These are phyloP conservation scores for Heterotis niloticus DNA, from an alignment of 2,113 vertebrate species.

Conservation along the genomic window DNA sequence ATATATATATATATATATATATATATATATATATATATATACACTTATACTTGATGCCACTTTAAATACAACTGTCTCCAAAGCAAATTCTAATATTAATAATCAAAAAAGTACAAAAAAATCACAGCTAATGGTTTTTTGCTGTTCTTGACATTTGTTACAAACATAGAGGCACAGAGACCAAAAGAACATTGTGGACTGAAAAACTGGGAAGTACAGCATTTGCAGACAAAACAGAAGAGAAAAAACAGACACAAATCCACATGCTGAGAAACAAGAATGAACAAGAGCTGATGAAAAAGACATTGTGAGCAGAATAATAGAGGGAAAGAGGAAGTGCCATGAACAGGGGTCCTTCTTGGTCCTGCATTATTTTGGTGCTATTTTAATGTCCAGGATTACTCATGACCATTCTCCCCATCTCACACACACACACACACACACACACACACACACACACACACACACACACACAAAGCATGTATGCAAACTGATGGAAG, in stretches of 20 bases:
- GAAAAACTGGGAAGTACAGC: neutral
- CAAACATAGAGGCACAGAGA: neutral
- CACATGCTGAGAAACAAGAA: neutral
- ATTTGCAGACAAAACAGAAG: too few species aligned
- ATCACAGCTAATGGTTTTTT: too few species aligned
- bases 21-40: too few species aligned
- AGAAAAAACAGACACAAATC: neutral
- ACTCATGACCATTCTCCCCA: slow-evolving; percentile 12
- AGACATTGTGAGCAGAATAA: neutral
- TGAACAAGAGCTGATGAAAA: neutral
- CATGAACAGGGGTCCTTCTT: neutral
- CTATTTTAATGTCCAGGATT: neutral
- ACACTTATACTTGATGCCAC: too few species aligned
- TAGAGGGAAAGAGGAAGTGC: slow-evolving; percentile 6
- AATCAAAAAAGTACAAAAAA: too few species aligned
- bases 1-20: too few species aligned
- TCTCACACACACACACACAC: slow-evolving; percentile 1
- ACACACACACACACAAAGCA: slow-evolving; percentile 16
- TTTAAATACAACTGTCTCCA: too few species aligned
- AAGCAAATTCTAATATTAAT: too few species aligned
- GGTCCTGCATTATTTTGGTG: neutral
- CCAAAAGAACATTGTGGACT: neutral
- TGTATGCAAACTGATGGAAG: neutral
- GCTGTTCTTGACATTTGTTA: too few species aligned
- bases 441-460: slow-evolving; percentile 12